Conservation (phyloP, 2,113 vertebrate genomes). For the Emydocephalus ijimae region DNA sequence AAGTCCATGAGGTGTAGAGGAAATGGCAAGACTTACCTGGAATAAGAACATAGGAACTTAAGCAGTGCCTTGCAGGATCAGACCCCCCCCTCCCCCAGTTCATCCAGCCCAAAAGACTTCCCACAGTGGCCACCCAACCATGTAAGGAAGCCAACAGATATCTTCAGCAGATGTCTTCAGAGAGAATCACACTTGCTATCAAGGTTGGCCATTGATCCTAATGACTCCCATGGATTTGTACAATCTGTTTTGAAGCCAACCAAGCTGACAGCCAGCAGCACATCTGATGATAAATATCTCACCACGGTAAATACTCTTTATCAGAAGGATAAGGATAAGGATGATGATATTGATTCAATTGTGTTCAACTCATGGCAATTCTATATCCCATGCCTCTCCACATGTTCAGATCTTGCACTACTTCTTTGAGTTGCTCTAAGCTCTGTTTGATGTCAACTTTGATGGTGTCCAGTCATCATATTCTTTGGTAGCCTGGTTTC, state of each 20-base stretch:
- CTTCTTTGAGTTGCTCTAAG: too few species aligned
- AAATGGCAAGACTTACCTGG: not conserved
- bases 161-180: not conserved
- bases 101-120: not conserved
- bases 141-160: not conserved
- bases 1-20: not conserved
- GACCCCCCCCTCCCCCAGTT: too few species aligned
- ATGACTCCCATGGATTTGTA: not conserved
- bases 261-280: not conserved
- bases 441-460: too few species aligned
- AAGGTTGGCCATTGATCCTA: not conserved
- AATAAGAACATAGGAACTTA: not conserved
- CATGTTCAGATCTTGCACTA: too few species aligned
- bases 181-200: not conserved
- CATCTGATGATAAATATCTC: not conserved
- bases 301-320: not conserved
- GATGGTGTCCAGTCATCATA: too few species aligned
- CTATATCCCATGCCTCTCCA: too few species aligned
- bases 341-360: too few species aligned
- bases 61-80: not conserved
- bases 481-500: too few species aligned
- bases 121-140: not conserved
- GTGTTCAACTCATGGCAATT: too few species aligned
- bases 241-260: not conserved
- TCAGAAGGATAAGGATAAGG: too few species aligned